A percentile compares a stretch with the other conserved stretches of the same genome.
Conservation (phyloP, 1,140 invertebrate genomes). For the Drosophila truncata region DNA sequence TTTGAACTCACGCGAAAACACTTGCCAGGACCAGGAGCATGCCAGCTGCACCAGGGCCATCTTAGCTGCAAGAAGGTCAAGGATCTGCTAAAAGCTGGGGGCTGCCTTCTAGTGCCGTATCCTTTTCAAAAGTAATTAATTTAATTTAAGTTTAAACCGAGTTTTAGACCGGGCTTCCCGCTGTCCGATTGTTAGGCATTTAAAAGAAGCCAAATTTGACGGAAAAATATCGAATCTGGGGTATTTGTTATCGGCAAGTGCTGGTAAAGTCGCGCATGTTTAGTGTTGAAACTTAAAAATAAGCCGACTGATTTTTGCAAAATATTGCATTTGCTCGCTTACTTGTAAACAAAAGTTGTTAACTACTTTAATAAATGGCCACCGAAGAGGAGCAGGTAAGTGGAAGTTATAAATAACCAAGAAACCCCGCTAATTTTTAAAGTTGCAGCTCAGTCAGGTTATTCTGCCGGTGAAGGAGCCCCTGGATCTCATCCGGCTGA, state of each 20-base stretch:
- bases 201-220: no score
- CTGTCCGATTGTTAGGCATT: no score
- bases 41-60: slow-evolving; percentile 53
- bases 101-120: slow-evolving; percentile 86
- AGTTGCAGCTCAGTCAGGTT: slow-evolving; percentile 87
- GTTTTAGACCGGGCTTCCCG: slow-evolving; percentile 1
- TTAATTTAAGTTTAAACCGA: not conserved
- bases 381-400: slow-evolving; percentile 80
- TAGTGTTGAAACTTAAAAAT: slow-evolving; percentile 36
- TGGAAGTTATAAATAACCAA: slow-evolving; percentile 17
- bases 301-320: slow-evolving; percentile 18
- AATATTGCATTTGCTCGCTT: slow-evolving; percentile 7
- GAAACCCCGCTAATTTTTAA: slow-evolving; percentile 7
- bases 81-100: slow-evolving; percentile 74
- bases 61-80: slow-evolving; percentile 84
- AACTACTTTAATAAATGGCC: slow-evolving; percentile 59
- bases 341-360: slow-evolving; percentile 22
- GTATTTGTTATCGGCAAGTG: slow-evolving; percentile 20
- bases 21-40: slow-evolving; percentile 21
- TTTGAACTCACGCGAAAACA: slow-evolving; percentile 60
- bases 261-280: slow-evolving; percentile 7
- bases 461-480: slow-evolving; percentile 98
- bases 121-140: slow-evolving; percentile 70
- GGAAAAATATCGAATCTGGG: no score
- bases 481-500: slow-evolving; percentile 97